These are phyloP conservation scores for Erpobdella octoculata DNA, from an alignment of 2,888 invertebrate genomes.

Conservation along the genomic window DNA sequence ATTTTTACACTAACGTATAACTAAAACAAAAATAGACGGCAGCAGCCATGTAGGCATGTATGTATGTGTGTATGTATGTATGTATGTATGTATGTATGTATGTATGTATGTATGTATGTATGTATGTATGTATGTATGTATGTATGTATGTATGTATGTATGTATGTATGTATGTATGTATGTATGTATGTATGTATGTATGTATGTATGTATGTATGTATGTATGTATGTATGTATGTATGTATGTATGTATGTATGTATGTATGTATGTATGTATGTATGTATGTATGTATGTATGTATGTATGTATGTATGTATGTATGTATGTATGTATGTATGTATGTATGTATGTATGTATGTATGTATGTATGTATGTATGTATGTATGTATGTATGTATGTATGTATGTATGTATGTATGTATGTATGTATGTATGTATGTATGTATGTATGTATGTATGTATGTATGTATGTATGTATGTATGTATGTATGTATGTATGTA, in stretches of 20 bases:
- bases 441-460: conserved; percentile 17
- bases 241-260: conserved; percentile 12
- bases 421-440: conserved; percentile 18
- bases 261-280: not conserved
- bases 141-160: conserved; percentile 20
- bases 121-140: conserved; percentile 17
- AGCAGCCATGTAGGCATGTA: conserved; percentile 14
- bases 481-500: conserved; percentile 18
- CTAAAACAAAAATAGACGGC: too few relatives aligned
- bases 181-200: conserved; percentile 17
- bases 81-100: conserved; percentile 19
- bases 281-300: conserved; percentile 16
- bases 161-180: conserved; percentile 18
- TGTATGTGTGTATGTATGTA: conserved; percentile 10
- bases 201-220: conserved; percentile 16
- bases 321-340: conserved; percentile 18
- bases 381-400: conserved; percentile 16
- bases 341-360: conserved; percentile 21
- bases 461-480: conserved; percentile 16
- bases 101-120: conserved; percentile 20
- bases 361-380: conserved; percentile 18
- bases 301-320: conserved; percentile 7
- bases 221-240: conserved; percentile 18
- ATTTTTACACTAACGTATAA: too few relatives aligned
- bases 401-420: conserved; percentile 19